Evolutionary conservation across 2,888 invertebrate species (phyloP).

Genomic region (Pegoplata infirma): DNA sequence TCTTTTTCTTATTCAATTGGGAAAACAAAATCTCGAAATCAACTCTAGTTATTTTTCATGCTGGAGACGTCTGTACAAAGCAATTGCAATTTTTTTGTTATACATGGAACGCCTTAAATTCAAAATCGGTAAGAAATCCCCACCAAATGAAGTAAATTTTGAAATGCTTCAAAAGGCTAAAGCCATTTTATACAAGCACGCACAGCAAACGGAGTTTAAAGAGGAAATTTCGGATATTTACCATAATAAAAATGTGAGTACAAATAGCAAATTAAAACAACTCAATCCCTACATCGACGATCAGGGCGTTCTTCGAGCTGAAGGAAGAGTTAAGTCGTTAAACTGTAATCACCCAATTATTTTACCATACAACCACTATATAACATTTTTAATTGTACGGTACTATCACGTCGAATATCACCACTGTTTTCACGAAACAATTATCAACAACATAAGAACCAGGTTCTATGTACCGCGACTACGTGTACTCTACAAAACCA

Average conservation of each 20-base stretch:
- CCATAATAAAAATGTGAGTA: not conserved
- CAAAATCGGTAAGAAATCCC: not conserved
- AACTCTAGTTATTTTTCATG: not conserved
- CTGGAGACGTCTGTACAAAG: not conserved
- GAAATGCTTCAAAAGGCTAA: conserved; percentile 4
- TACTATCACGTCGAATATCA: conserved; percentile 2
- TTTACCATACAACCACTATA: not conserved
- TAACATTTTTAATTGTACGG: not conserved
- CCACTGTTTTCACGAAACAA: conserved; percentile 1
- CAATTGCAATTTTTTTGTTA: not conserved
- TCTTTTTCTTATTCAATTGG: not conserved
- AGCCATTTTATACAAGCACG: not conserved
- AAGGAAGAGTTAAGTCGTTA: not conserved
- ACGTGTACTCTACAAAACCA: conserved; percentile 3
- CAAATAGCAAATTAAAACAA: no score
- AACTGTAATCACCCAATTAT: not conserved
- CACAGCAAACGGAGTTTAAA: not conserved
- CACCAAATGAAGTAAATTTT: not conserved
- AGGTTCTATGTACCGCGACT: not conserved
- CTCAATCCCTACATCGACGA: conserved; percentile 2
- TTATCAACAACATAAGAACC: not conserved
- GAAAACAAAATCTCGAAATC: not conserved
- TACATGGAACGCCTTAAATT: not conserved
- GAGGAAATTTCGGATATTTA: conserved; percentile 8
- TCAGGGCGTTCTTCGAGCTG: not conserved